These are phyloP conservation scores for Deroptyus accipitrinus DNA, from an alignment of 2,113 vertebrate genomes.

Conservation along the genomic window DNA sequence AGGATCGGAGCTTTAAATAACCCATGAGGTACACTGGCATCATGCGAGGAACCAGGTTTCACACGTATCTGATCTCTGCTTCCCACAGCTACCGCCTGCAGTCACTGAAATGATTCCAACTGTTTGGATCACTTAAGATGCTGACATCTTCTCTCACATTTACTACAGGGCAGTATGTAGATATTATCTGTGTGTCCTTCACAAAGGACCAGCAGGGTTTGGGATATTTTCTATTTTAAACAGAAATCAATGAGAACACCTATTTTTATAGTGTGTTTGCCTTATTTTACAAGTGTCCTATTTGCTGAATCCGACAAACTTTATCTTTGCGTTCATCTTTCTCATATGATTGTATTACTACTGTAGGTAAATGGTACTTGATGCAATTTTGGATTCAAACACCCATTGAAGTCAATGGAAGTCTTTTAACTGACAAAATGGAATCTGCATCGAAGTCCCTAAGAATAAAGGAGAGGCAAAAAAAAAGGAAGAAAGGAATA, in stretches of 20 bases:
- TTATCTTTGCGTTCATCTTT: slow-evolving; percentile 1
- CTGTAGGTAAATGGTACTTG: background rate
- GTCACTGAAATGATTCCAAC: background rate
- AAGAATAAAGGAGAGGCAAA: background rate
- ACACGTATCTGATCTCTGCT: background rate
- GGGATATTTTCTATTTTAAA: slow-evolving; percentile 15
- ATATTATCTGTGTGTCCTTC: background rate
- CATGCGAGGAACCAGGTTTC: background rate
- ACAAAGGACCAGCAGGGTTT: background rate
- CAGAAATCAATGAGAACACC: background rate
- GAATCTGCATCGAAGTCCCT: slow-evolving; percentile 11
- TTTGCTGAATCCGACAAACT: background rate
- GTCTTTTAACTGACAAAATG: slow-evolving; percentile 45
- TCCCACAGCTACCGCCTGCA: background rate
- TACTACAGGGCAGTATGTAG: background rate
- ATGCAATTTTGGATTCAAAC: slow-evolving; percentile 44
- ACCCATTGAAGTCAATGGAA: slow-evolving; percentile 39
- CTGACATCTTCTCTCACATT: background rate
- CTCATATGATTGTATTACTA: background rate
- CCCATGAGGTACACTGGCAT: background rate
- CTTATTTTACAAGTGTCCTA: background rate
- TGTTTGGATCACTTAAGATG: background rate
- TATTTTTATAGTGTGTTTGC: slow-evolving; percentile 3
- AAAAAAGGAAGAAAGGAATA: background rate
- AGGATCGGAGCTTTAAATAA: background rate